Percentiles rank a stretch among this genome's conserved stretches.
These are phyloP conservation scores for Hiodon tergisus DNA, from an alignment of 2,113 vertebrate species.

Conservation along the genomic window DNA sequence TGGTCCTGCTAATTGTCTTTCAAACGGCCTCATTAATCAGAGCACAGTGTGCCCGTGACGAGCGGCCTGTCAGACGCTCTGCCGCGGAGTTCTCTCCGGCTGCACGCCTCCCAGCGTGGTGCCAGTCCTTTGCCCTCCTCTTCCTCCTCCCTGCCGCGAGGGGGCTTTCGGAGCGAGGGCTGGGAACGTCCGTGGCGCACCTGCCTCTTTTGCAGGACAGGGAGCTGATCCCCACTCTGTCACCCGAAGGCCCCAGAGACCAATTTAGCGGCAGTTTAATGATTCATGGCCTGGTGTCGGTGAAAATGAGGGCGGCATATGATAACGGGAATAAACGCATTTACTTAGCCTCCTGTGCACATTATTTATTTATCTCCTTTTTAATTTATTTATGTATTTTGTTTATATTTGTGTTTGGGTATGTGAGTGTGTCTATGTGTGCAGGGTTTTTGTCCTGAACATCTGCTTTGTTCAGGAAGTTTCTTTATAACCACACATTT, in stretches of 20 bases:
- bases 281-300: constrained; percentile 88
- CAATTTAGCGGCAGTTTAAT: constrained; percentile 93
- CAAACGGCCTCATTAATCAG: constrained; percentile 98
- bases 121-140: constrained; percentile 60
- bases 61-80: constrained; percentile 67
- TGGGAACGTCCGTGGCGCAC: constrained; percentile 48
- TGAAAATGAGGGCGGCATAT: constrained; percentile 82
- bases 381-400: constrained; percentile 65
- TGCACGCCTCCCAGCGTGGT: constrained; percentile 77
- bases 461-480: constrained; percentile 4
- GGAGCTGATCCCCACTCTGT: constrained; percentile 70
- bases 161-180: background rate
- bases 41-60: constrained; percentile 63
- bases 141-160: constrained; percentile 24
- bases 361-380: constrained; percentile 75
- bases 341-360: constrained; percentile 82
- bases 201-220: constrained; percentile 71
- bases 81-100: background rate
- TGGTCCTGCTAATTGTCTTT: constrained; percentile 96
- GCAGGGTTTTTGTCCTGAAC: constrained; percentile 1
- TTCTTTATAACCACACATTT: background rate
- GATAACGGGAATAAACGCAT: constrained; percentile 92
- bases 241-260: constrained; percentile 71
- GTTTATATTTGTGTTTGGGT: constrained; percentile 39
- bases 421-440: constrained; percentile 24